Percentiles rank a stretch among this genome's conserved stretches.
These are phyloP conservation scores for Chrysomela aeneicollis DNA, from an alignment of 2,888 invertebrate species.

Conservation along the genomic window DNA sequence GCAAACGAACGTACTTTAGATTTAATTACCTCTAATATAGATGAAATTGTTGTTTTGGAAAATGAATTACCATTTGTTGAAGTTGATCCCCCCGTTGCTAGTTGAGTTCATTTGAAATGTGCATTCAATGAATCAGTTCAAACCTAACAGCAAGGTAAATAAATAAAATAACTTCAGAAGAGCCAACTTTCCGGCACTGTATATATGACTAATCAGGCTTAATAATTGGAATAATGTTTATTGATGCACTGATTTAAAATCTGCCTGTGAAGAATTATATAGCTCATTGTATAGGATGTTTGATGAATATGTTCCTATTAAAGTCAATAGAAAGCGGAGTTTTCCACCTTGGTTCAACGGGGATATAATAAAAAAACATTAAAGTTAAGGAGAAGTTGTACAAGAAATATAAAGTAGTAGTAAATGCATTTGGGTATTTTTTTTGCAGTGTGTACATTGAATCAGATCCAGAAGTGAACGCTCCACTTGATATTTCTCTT, in stretches of 20 bases:
- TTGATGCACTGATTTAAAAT: too few species aligned
- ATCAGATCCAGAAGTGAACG: conserved; percentile 10
- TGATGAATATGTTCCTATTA: conserved; percentile 4
- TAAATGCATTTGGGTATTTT: conserved; percentile 12
- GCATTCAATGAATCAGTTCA: background rate
- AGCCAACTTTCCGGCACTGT: too few species aligned
- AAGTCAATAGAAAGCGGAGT: conserved; percentile 6
- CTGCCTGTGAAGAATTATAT: too few species aligned
- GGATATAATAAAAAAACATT: background rate
- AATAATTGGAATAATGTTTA: too few species aligned
- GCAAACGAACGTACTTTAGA: conserved; percentile 8
- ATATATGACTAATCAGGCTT: too few species aligned
- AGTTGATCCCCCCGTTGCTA: too few species aligned
- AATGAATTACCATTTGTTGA: background rate
- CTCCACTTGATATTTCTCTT: background rate
- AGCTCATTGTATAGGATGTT: too few species aligned
- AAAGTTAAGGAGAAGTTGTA: too few species aligned
- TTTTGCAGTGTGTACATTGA: conserved; percentile 19
- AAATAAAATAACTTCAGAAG: too few species aligned
- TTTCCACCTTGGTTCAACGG: background rate
- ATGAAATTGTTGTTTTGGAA: conserved; percentile 2
- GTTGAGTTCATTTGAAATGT: too few species aligned
- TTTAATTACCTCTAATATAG: conserved; percentile 14
- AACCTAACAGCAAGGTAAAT: too few species aligned
- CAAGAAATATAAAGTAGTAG: background rate